A percentile compares a stretch with the other conserved stretches of the same genome.
phyloP scores from a whole-genome alignment of 2,888 invertebrate species.

The Protodeltote pygarga region DNA sequence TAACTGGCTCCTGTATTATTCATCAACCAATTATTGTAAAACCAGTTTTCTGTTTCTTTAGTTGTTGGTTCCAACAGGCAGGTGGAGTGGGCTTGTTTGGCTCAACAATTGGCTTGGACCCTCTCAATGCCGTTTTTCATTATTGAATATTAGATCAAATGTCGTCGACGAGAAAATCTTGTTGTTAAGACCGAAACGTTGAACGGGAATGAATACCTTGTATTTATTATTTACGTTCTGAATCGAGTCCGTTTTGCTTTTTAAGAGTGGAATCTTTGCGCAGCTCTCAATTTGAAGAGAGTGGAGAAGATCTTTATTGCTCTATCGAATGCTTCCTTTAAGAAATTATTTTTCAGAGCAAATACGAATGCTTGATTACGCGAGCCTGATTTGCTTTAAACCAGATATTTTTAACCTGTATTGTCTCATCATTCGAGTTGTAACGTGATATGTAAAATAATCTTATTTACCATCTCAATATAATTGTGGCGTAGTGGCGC shows the following conservation, averaged over 20 bases:
- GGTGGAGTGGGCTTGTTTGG: conserved; percentile 72
- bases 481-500: no score
- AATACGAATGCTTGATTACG: no score
- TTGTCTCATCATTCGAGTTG: no score
- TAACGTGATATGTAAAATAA: no score
- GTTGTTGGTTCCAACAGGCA: conserved; percentile 53
- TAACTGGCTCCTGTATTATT: conserved; percentile 86
- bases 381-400: no score
- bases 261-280: conserved; percentile 27
- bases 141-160: conserved; percentile 77
- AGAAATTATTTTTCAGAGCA: no score
- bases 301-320: conserved; percentile 24
- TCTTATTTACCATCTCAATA: no score
- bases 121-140: conserved; percentile 68
- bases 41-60: conserved; percentile 79
- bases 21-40: conserved; percentile 86
- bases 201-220: conserved; percentile 46
- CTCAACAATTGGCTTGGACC: conserved; percentile 69
- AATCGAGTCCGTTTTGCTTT: conserved; percentile 39
- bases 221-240: conserved; percentile 50
- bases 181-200: conserved; percentile 43
- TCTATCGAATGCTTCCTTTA: conserved; percentile 11
- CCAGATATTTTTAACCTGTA: no score
- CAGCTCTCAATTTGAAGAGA: no score
- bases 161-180: conserved; percentile 51